Base-by-base conservation (phyloP, 2,797 vertebrate species). In the Macropodus opercularis region DNA sequence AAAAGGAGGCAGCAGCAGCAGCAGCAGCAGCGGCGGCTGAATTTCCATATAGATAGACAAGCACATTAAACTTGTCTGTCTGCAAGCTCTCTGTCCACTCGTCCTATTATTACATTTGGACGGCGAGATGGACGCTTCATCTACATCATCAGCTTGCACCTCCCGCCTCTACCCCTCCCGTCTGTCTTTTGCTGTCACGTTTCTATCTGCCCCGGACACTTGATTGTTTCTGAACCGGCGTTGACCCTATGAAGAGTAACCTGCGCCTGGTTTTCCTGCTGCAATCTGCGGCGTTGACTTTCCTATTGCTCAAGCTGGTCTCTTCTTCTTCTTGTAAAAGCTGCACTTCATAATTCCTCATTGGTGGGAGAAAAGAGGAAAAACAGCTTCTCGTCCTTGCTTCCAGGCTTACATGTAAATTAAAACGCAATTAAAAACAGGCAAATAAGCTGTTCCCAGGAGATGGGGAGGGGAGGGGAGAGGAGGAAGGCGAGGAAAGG, bases 11-110 rank as follows among this genome's bases (percentile, higher is more conserved):
- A 57, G 69, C 40, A 83, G 77, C 66, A 69, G 70, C 15, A 18
- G 60, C 69, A 47, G 46, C 56, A 78, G 77, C 38, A 76, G 60
- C 75, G 15, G 57, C 34, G 56, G 41, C 65, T 69, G 65, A 77
- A 93, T 93, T 92, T 92, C 92, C 92, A 93, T 93, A 92, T 93
- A 93, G 90, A 93, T 93, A 82, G 92, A 89, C 69, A 51, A 26
- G 48, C 72, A 78, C 83, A 90, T 91, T 91, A 90, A 87, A 90
- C 83, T 87, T 88, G 88, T 87, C 85, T 87, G 67, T 84, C 85
- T 79, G 79, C 42, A 9, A 75, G 74, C 75, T 88, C 72, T 70
- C 79, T 77, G 80, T 80, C 75, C 84, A 77, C 80, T 80, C 67
- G 44, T 72, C 73, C 71, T 88, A 85, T 85, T 81, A 89, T 90